These are phyloP conservation scores for Lymantria dispar DNA, from an alignment of 2,888 invertebrate species.

Conservation along the genomic window DNA sequence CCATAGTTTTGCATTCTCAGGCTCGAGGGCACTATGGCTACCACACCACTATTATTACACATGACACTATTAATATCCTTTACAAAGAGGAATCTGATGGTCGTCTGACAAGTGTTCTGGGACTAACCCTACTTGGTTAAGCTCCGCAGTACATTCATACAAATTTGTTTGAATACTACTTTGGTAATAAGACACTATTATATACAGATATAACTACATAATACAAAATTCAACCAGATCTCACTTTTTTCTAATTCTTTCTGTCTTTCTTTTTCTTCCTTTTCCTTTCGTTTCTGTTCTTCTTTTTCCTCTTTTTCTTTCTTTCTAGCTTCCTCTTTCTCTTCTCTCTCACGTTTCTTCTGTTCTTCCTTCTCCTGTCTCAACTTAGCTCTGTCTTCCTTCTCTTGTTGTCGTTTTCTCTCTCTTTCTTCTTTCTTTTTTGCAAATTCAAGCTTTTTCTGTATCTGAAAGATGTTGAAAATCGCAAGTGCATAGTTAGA, in stretches of 20 bases:
- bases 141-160: no score
- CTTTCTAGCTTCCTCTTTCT: conserved; percentile 69
- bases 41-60: no score
- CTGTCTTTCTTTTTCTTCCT: conserved; percentile 78
- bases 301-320: conserved; percentile 79
- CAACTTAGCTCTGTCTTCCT: conserved; percentile 71
- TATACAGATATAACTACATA: no score
- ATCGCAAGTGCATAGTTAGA: no score
- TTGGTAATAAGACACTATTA: no score
- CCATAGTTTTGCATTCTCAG: no score
- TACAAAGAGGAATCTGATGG: no score
- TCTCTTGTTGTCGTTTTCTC: conserved; percentile 69
- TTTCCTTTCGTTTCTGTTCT: conserved; percentile 75
- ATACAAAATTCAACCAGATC: conserved; percentile 7
- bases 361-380: conserved; percentile 71
- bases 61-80: no score
- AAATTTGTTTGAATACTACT: no score
- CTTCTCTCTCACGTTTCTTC: conserved; percentile 63
- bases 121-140: no score
- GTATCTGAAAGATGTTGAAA: conserved; percentile 47
- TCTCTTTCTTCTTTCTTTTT: conserved; percentile 82
- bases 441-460: conserved; percentile 81
- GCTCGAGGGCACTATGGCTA: no score
- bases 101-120: no score
- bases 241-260: conserved; percentile 81